phyloP scores from a whole-genome alignment of 2,888 invertebrate genomes.

The Aleiodes alternator region DNA sequence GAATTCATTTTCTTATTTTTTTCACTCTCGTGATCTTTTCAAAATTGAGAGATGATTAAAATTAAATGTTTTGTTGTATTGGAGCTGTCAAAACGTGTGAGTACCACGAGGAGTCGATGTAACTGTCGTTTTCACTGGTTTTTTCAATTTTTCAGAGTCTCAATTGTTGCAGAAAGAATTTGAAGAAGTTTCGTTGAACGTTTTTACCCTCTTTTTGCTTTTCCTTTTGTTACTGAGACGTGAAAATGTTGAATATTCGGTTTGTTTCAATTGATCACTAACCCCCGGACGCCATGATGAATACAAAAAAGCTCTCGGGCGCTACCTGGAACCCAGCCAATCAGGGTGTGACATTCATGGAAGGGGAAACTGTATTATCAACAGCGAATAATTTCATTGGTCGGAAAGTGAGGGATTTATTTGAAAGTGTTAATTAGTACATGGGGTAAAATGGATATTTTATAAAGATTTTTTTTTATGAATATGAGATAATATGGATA shows the following conservation, averaged over 20 bases:
- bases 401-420: not conserved
- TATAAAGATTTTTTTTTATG: too few species aligned
- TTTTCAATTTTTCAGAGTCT: not conserved
- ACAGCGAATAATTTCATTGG: not conserved
- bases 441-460: too few species aligned
- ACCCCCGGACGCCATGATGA: constrained; percentile 72
- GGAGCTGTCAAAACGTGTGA: constrained; percentile 13
- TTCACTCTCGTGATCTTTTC: not conserved
- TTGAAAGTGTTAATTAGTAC: not conserved
- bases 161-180: constrained; percentile 20
- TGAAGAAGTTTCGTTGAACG: not conserved
- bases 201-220: not conserved
- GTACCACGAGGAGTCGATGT: constrained; percentile 1
- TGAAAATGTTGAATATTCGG: constrained; percentile 23
- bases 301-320: constrained; percentile 59
- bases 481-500: too few species aligned
- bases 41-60: not conserved
- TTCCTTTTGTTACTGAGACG: constrained; percentile 19
- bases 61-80: not conserved
- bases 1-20: constrained; percentile 49
- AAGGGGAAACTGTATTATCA: not conserved
- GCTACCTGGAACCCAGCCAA: constrained; percentile 19
- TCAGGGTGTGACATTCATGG: not conserved
- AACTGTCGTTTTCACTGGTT: not conserved
- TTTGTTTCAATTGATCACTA: constrained; percentile 59